Base-by-base conservation (phyloP, 2,797 vertebrate genomes). In the Platalea minor region DNA sequence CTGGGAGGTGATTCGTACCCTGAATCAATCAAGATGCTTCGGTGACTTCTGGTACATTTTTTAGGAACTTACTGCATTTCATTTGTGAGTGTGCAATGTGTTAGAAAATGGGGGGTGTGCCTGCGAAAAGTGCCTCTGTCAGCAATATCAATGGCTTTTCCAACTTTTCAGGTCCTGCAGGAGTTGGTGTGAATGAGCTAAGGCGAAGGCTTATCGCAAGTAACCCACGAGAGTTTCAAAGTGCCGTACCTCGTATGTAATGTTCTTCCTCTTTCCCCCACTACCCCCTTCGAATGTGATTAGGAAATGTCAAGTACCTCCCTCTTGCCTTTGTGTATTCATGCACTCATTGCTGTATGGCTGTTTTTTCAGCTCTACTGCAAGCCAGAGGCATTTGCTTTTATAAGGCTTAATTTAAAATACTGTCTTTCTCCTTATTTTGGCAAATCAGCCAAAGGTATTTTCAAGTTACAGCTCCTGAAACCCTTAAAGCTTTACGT, bases 151-250 rank as follows among this genome's bases (percentile, higher is more conserved):
- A 45, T 35, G 33, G 78, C 68, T 68, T 61, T 95, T 84, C 41
- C 83, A 73, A 91, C 76, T 59, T 59, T 59, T 56, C 96, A 99
- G 99, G 99, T 90, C 98, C 99, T 0, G 98, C 99, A 63, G 98
- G 99, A 29, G 99, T 99, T 70, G 99, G 99, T 11, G 99, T 99
- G 74, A 99, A 99, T 78, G 99, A 99, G 97, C 98, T 99, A 24
- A 98, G 99, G 76, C 98, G 98, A 94, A 98, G 98, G 31, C 96
- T 99, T 76, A 98, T 99, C 29, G 98, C 98, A 85, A 98, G 97
- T 65, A 98, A 99, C 96, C 99, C 99, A 29, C 96, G 91, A 75
- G 85, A 96, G 70, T 99, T 99, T 97, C 98, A 97, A 95, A 99
- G 99, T 95, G 98, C 99, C 3, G 95, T 99, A 73, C 99, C 99